Evolutionary conservation across 2,888 invertebrate genomes (phyloP), one percentile per base, ranked within the genome.

Genomic region (Euphydryas editha): DNA sequence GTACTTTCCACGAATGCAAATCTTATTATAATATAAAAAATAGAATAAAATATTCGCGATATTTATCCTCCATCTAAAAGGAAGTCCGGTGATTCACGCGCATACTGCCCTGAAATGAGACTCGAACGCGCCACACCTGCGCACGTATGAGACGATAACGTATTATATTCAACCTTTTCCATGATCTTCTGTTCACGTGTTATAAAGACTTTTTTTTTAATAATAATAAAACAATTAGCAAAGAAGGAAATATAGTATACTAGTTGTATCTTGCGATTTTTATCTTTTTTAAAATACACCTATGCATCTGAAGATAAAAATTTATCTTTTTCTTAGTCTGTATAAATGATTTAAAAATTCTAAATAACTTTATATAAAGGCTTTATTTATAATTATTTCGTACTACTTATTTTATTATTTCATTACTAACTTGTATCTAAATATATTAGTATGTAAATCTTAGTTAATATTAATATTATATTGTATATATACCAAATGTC

Each of bases 51-150:
- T 20, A 57, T 57, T 56, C 57, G 44, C 55, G 37, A 47, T 44
- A 47, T 20, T 46, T 63, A 51, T 51, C 24, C 30, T n/a, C 8
- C 59, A 42, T 65, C 56, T 61, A 20, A 61, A 30, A 61, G 65
- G 60, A 65, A 54, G 61, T 68, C 68, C 68, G 68, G 58, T 68
- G 68, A 68, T n/a, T 68, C 68, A 68, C 18, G 42, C 30, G 59
- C 60, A 65, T 65, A 36, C 61, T 51, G 30, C 51, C 24, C 51
- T 65, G 65, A 56, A 49, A 39, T 56, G 58, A 54, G 65, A 46
- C 54, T 63, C 30, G 42, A 63, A 59, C 39, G 37, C 54, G 55
- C 54, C 65, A 58, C 65, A 62, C 61, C 68, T 59, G 61, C 61
- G 30, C 24, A 60, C 49, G 42, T 51, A 37, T 30, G 17, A 36